A percentile compares a stretch with the other conserved stretches of the same genome.
phyloP scores from a whole-genome alignment of 2,888 invertebrate species.

The Unio pictorum region DNA sequence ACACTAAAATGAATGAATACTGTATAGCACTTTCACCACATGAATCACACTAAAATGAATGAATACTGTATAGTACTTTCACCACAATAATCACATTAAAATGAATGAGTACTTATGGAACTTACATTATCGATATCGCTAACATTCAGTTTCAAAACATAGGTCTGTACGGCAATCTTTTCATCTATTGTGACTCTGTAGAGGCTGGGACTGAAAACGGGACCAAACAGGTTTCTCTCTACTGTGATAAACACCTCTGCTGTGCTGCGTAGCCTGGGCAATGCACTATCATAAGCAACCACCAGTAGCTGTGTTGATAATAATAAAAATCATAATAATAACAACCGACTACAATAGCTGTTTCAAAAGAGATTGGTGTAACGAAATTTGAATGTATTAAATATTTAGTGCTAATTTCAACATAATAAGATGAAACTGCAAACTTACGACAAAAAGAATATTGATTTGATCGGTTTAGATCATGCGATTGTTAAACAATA shows the following conservation, averaged over 20 bases:
- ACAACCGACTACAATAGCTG: background rate
- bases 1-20: too few species aligned
- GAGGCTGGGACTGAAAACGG: conserved; percentile 55
- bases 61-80: too few species aligned
- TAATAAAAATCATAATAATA: background rate
- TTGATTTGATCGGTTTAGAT: too few species aligned
- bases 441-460: too few species aligned
- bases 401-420: too few species aligned
- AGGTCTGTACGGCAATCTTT: conserved; percentile 32
- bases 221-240: conserved; percentile 56
- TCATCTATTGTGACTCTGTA: conserved; percentile 58
- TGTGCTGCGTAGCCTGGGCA: conserved; percentile 39
- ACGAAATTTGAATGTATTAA: too few species aligned
- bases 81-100: background rate
- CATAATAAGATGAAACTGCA: too few species aligned
- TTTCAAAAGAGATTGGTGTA: too few species aligned
- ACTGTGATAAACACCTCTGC: conserved; percentile 58
- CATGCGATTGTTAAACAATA: too few species aligned
- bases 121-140: conserved; percentile 62
- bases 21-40: too few species aligned
- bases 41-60: too few species aligned
- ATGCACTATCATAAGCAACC: conserved; percentile 56
- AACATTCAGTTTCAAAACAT: conserved; percentile 55
- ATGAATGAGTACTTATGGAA: background rate
- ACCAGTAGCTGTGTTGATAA: conserved; percentile 46